phyloP scores from a whole-genome alignment of 2,888 invertebrate genomes.

The Caenorhabditis sp. region DNA sequence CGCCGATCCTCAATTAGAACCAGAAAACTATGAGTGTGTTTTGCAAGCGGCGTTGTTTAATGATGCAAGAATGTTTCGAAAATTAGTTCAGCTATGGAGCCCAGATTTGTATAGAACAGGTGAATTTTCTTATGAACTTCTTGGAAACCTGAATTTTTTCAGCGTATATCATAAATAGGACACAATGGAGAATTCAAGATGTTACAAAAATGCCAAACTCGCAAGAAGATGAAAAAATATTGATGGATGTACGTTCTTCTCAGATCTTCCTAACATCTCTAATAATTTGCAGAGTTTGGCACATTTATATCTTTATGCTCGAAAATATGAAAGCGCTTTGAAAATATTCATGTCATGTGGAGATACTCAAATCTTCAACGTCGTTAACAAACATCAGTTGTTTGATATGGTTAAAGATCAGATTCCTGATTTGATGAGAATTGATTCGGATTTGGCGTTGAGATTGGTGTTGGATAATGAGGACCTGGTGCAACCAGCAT shows the following conservation, averaged over 20 bases:
- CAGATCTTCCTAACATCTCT: too few species aligned
- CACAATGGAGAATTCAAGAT: constrained; percentile 35
- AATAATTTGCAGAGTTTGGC: constrained; percentile 57
- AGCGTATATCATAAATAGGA: constrained; percentile 49
- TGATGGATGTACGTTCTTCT: constrained; percentile 29
- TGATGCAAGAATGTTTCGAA: constrained; percentile 50
- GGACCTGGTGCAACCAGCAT: constrained; percentile 57
- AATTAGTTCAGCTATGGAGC: constrained; percentile 61
- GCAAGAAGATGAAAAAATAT: constrained; percentile 16
- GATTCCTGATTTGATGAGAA: constrained; percentile 68
- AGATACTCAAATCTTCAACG: constrained; percentile 64
- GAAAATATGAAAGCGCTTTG: constrained; percentile 63
- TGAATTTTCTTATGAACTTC: constrained; percentile 3
- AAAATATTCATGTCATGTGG: constrained; percentile 59
- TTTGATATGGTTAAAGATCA: constrained; percentile 63
- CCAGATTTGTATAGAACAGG: constrained; percentile 65
- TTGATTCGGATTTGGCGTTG: constrained; percentile 66
- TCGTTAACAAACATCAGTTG: constrained; percentile 67
- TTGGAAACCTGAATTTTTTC: constrained; percentile 5
- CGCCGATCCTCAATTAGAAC: constrained; percentile 64
- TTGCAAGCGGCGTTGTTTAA: constrained; percentile 50
- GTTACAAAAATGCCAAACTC: constrained; percentile 6
- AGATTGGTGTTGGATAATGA: constrained; percentile 67
- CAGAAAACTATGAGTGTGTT: constrained; percentile 64
- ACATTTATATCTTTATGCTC: constrained; percentile 63